Base-by-base conservation (phyloP, 1,140 invertebrate species). In the Pogonomyrmex barbatus region DNA sequence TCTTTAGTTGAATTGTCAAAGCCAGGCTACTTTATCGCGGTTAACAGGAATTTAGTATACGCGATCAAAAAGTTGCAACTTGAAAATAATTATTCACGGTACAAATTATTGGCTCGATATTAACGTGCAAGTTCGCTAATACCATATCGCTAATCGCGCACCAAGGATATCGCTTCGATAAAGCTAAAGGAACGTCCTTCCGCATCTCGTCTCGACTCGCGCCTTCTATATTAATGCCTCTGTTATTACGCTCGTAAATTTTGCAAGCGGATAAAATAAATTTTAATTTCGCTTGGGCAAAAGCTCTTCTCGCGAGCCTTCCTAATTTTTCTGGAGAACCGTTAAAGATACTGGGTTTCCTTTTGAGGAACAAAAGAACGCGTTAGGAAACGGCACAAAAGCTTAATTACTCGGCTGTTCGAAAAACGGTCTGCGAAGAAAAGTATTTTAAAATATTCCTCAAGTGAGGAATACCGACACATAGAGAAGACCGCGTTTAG, bases 361-460 rank as follows among this genome's bases (percentile, higher is more conserved):
- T 89, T 85, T 89, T 56, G 65, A 24, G 5, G 65, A 56, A 86
- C 56, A 88, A 89, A 86, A 77, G 70, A 63, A 65, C 62, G 63
- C 60, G 78, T 71, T 30, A 24, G 54, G n/a, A 54, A 54, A 83
- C 58, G 39, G 76, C 36, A 73, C 71, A 89, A 83, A 86, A 89
- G 87, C 76, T 54, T 78, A 86, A 89, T 89, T 86, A 87, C 71
- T 62, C 39, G 70, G 56, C 60, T 47, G 58, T 85, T 83, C 52
- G 77, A 89, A 83, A 89, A 87, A 85, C 47, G 58, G 65, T 87
- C 36, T 52, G 56, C 58, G 30, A 52, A 68, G 71, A 62, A 82
- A 89, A 75, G 36, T 83, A 83, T 86, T 86, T 89, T 82, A 58
- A 58, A 89, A 89, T 68, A 65, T 87, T 83, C 63, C 77, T 70